Evolutionary conservation across 2,113 vertebrate genomes (phyloP), one percentile per base, ranked within the genome.

Genomic region (Ageneiosus marmoratus): DNA sequence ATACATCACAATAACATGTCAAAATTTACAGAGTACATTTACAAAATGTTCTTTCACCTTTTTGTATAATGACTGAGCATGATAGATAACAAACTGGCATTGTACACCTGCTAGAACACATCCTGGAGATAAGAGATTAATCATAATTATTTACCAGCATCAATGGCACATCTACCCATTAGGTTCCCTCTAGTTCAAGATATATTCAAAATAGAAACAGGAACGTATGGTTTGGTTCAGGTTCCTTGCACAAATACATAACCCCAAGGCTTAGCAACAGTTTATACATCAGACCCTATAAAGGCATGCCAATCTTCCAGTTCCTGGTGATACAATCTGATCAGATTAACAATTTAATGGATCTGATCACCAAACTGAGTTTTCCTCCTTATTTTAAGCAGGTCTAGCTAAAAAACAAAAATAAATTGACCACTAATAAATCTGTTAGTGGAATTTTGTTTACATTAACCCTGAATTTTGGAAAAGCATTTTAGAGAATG

Each of bases 71-170:
- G 27, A 53, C 29, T 4, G n/a, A 51, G 72, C 7, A 20, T 51
- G 27, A 53, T 20, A 74, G 32, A 74, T 44, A 53, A 20, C 8
- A 16, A 75, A 53, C 72, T 70, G 37, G 46, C 20, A n/a, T 46
- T 70, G 22, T 70, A 73, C 70, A 48, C 44, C 70, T 46, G 41
- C 37, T 73, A 27, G n/a, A 73, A 29, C 44, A 73, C 34, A 44
- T 78, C 37, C 53, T 44, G 34, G 13, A 60, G 53, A 37, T 41
- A 46, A 24, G 55, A 27, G 55, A 27, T 44, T 16, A 46, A 27
- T 48, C 70, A 16, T 73, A 29, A 73, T 46, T 27, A 73, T 73
- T 73, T 73, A 73, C 41, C 15, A 27, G 70, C 5, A 73, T 1
- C 22, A 15, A 73, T 1, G 13, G 15, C 27, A 27, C n/a, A 27